Evolutionary conservation across 2,113 vertebrate species (phyloP).

Genomic region (Peucedramus taeniatus): DNA sequence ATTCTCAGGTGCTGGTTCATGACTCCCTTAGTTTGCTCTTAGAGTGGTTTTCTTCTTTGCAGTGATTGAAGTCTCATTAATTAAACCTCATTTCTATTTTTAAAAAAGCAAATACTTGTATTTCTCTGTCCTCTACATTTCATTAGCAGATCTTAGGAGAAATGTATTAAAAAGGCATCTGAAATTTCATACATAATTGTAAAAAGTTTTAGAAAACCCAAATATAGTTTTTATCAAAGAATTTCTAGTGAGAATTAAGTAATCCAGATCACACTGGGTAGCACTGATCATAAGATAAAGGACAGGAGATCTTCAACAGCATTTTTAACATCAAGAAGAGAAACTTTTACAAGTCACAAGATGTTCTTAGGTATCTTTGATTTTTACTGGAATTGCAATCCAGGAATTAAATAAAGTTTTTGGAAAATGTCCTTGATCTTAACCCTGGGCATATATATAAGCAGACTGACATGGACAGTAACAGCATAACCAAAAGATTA

Average conservation of each 20-base stretch:
- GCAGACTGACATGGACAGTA: conserved; percentile 42
- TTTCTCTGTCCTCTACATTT: conserved; percentile 8
- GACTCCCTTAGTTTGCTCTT: conserved; percentile 17
- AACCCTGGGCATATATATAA: conserved; percentile 66
- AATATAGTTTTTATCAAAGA: not conserved
- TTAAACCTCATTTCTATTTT: not conserved
- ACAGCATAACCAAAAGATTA: conserved; percentile 45
- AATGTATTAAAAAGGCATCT: conserved; percentile 39
- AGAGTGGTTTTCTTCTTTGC: conserved; percentile 34
- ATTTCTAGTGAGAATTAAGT: conserved; percentile 14
- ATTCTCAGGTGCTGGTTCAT: not conserved
- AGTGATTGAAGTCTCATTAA: not conserved
- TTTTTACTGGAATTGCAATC: conserved; percentile 69
- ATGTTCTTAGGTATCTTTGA: conserved; percentile 67
- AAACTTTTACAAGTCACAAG: conserved; percentile 63
- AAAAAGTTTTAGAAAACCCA: not conserved
- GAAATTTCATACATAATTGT: conserved; percentile 33
- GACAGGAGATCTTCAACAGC: conserved; percentile 54
- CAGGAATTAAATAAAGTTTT: conserved; percentile 68
- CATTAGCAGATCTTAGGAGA: conserved; percentile 45
- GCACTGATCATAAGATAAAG: conserved; percentile 49
- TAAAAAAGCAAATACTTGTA: not conserved
- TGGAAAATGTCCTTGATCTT: conserved; percentile 64
- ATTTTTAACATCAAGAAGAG: conserved; percentile 67
- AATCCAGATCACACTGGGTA: conserved; percentile 61